These are phyloP conservation scores for Brachionus asplanchnoidis DNA, from an alignment of 1,140 invertebrate species.

Conservation along the genomic window DNA sequence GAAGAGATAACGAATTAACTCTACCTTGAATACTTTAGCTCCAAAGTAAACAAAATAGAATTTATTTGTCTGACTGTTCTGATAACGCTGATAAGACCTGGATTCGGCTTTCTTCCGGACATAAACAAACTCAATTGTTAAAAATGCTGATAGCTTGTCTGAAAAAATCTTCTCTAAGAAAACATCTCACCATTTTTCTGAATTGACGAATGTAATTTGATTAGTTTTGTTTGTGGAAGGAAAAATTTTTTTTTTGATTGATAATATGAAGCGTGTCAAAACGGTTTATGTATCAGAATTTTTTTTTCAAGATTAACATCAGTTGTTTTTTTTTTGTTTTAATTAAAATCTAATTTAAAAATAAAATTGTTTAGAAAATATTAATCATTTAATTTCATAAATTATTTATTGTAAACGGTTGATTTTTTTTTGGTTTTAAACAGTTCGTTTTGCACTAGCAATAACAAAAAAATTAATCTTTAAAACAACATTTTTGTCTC, in stretches of 20 bases:
- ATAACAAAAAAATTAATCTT: no score
- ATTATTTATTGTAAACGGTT: no score
- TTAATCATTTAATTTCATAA: no score
- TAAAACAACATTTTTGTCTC: no score
- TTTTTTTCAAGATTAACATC: neutral
- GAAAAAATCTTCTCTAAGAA: neutral
- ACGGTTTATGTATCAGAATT: neutral
- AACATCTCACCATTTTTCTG: neutral
- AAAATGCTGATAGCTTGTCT: neutral
- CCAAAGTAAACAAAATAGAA: neutral
- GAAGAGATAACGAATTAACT: neutral
- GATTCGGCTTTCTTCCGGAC: neutral
- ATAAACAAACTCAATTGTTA: neutral
- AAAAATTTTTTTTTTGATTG: neutral
- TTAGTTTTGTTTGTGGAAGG: neutral
- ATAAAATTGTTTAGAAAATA: neutral
- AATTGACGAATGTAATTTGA: neutral
- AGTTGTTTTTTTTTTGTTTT: neutral
- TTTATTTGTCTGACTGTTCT: neutral
- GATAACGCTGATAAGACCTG: neutral
- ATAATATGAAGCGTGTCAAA: neutral
- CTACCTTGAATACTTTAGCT: conserved; percentile 19
- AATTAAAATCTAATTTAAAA: neutral
- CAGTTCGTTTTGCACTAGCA: no score
- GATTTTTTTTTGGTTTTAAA: no score